These are phyloP conservation scores for Caenorhabditis macrosperma DNA, from an alignment of 2,888 invertebrate genomes.

Conservation along the genomic window DNA sequence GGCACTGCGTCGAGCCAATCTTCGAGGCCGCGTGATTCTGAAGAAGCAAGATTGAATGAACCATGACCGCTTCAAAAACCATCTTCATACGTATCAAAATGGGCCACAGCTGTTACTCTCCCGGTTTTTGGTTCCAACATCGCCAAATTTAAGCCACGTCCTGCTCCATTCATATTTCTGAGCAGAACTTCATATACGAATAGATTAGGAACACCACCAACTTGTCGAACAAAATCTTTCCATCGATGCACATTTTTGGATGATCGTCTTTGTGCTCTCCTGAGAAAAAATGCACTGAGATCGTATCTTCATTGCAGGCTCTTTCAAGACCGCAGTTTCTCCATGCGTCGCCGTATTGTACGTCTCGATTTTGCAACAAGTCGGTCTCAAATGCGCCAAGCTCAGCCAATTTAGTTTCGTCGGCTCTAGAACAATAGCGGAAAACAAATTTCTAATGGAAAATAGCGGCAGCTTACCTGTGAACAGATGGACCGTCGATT, in stretches of 20 bases:
- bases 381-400: conserved; percentile 50
- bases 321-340: conserved; percentile 63
- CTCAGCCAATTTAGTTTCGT: conserved; percentile 64
- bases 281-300: conserved; percentile 66
- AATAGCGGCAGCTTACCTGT: conserved; percentile 17
- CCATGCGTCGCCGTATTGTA: conserved; percentile 59
- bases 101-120: conserved; percentile 81
- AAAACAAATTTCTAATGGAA: background rate
- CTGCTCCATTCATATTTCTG: conserved; percentile 81
- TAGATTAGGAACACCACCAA: background rate
- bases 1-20: conserved; percentile 81
- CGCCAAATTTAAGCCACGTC: conserved; percentile 83
- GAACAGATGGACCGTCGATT: conserved; percentile 21
- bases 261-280: conserved; percentile 82
- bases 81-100: conserved; percentile 83
- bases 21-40: conserved; percentile 82
- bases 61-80: too few relatives aligned
- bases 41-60: conserved; percentile 1
- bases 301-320: conserved; percentile 57
- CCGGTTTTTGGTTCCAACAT: conserved; percentile 82
- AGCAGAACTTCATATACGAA: too few relatives aligned
- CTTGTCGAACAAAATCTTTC: conserved; percentile 78
- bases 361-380: conserved; percentile 26
- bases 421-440: too few relatives aligned
- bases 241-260: conserved; percentile 83